Conservation (phyloP, 2,113 vertebrate genomes). For the Noctilio leporinus region DNA sequence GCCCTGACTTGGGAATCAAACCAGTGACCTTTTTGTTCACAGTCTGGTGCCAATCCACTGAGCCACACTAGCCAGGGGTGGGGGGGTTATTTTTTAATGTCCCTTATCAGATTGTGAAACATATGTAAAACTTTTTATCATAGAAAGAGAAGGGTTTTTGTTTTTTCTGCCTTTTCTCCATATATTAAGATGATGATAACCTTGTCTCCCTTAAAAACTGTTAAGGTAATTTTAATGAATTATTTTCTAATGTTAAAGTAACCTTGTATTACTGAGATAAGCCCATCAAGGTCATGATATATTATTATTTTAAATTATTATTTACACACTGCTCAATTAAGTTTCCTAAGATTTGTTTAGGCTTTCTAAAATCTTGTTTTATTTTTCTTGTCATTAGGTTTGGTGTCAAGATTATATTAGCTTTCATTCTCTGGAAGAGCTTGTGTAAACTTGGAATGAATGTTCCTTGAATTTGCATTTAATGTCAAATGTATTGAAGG, state of each 20-base stretch:
- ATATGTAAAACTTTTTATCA: not conserved
- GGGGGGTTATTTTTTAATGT: not conserved
- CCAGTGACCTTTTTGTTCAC: too few species aligned
- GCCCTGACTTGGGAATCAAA: too few species aligned
- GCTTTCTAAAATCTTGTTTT: not conserved
- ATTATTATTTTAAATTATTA: not conserved
- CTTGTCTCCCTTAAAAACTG: not conserved
- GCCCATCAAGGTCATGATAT: not conserved
- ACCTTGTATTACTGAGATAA: not conserved
- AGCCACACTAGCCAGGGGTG: too few species aligned
- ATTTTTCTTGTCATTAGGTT: not conserved
- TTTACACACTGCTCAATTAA: not conserved
- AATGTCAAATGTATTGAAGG: not conserved
- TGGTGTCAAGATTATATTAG: not conserved
- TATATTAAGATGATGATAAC: not conserved
- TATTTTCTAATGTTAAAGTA: not conserved
- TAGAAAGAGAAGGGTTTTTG: not conserved
- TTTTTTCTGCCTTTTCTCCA: not conserved
- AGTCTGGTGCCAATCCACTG: too few species aligned
- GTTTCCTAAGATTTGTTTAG: not conserved
- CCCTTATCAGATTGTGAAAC: not conserved
- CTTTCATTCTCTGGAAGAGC: not conserved
- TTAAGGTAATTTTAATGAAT: not conserved
- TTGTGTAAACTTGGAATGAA: not conserved
- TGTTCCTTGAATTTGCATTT: not conserved